Evolutionary conservation across 2,888 invertebrate species (phyloP).

Genomic region (Stratiomys singularior): DNA sequence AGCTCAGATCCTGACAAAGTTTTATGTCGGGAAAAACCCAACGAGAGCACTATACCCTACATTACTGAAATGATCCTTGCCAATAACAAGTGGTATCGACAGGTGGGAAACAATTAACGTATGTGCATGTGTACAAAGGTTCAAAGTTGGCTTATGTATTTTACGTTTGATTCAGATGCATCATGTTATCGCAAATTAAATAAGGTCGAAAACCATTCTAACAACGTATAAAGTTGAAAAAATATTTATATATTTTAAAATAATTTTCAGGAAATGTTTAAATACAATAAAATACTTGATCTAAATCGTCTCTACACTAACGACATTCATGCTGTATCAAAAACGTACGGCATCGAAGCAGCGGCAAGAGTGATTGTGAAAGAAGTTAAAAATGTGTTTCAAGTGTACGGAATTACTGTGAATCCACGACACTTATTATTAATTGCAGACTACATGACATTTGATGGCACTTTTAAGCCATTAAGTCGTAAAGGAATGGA

Average conservation of each 20-base stretch:
- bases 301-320: slow-evolving; percentile 89
- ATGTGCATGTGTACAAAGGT: no score
- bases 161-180: no score
- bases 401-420: slow-evolving; percentile 95
- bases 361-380: slow-evolving; percentile 89
- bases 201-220: no score
- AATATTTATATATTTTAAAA: not conserved
- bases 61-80: no score
- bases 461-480: slow-evolving; percentile 87
- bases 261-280: slow-evolving; percentile 79
- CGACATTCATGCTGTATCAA: slow-evolving; percentile 90
- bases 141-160: no score
- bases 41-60: no score
- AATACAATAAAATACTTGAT: slow-evolving; percentile 80
- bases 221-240: no score
- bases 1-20: no score
- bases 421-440: slow-evolving; percentile 92
- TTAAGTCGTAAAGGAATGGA: slow-evolving; percentile 93
- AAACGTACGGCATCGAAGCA: slow-evolving; percentile 96
- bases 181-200: no score
- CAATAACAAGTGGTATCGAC: no score
- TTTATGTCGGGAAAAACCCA: no score
- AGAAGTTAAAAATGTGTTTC: slow-evolving; percentile 96
- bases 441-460: slow-evolving; percentile 98
- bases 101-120: no score